A percentile compares a stretch with the other conserved stretches of the same genome.
Conservation (phyloP, 1,140 invertebrate species). For the Nephotettix cincticeps region DNA sequence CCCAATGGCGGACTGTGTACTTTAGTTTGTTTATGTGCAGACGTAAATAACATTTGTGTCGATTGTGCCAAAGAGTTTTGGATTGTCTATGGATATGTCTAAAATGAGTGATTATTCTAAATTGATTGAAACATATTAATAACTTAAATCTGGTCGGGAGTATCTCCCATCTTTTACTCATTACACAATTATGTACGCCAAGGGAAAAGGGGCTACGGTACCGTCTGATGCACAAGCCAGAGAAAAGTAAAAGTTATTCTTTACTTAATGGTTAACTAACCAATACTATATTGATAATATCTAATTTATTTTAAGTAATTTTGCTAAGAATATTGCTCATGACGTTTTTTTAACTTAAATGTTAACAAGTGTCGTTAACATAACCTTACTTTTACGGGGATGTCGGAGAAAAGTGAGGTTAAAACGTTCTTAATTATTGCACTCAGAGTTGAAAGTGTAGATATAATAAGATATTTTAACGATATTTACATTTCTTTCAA, state of each 20-base stretch:
- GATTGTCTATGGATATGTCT: not conserved
- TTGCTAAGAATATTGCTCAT: not conserved
- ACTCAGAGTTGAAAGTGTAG: too few relatives aligned
- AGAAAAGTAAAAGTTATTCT: slow-evolving; percentile 79
- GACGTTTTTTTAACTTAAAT: not conserved
- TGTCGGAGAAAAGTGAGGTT: slow-evolving; percentile 7
- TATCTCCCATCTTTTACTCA: not conserved
- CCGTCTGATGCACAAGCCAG: slow-evolving; percentile 92
- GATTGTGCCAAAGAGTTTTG: not conserved
- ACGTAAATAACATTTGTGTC: slow-evolving; percentile 1
- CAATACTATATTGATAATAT: too few relatives aligned
- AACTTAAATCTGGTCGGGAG: not conserved
- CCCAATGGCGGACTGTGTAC: slow-evolving; percentile 12
- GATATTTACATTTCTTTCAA: too few relatives aligned
- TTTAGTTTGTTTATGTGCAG: slow-evolving; percentile 19
- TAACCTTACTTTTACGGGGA: not conserved
- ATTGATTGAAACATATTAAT: not conserved
- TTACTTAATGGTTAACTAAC: too few relatives aligned
- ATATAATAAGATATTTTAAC: too few relatives aligned
- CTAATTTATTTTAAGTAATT: not conserved
- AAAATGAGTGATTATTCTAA: slow-evolving; percentile 9
- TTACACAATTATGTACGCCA: slow-evolving; percentile 75
- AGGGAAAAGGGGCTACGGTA: slow-evolving; percentile 88
- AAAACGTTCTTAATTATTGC: not conserved
- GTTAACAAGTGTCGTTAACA: not conserved